phyloP scores from a whole-genome alignment of 2,113 vertebrate species.

The Rhegmatorhina hoffmannsi region DNA sequence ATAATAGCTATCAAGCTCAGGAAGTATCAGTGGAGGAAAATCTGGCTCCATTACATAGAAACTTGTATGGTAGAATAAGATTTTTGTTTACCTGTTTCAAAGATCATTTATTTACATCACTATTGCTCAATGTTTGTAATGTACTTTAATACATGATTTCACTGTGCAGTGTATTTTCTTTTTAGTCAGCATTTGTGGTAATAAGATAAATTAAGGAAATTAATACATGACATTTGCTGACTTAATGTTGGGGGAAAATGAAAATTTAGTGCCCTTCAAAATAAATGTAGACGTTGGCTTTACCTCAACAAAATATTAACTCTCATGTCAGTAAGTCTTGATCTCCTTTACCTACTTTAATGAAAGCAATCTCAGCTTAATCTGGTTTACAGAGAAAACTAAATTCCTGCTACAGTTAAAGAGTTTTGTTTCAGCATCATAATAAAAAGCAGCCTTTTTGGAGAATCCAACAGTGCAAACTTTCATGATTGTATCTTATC shows the following conservation, averaged over 20 bases:
- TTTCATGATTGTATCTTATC: not conserved
- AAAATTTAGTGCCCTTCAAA: slow-evolving; percentile 18
- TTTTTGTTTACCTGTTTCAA: not conserved
- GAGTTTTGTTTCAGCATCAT: slow-evolving; percentile 17
- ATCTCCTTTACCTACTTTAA: slow-evolving; percentile 28
- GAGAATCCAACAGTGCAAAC: not conserved
- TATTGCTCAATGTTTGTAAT: not conserved
- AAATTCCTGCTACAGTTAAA: not conserved
- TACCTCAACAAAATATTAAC: slow-evolving; percentile 20
- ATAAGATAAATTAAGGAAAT: slow-evolving; percentile 26
- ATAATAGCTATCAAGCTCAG: not conserved
- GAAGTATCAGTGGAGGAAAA: not conserved
- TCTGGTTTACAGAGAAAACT: slow-evolving; percentile 35
- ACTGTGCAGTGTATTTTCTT: not conserved
- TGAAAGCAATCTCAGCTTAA: slow-evolving; percentile 42
- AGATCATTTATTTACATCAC: not conserved
- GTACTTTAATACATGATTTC: not conserved
- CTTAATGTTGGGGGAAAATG: not conserved
- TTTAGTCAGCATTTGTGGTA: not conserved
- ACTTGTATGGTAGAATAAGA: not conserved
- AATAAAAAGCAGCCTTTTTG: not conserved
- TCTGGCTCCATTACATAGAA: not conserved
- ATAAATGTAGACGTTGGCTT: slow-evolving; percentile 14
- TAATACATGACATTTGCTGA: not conserved
- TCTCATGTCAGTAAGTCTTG: not conserved